These are phyloP conservation scores for Colossoma macropomum DNA, from an alignment of 2,113 vertebrate species.

Conservation along the genomic window DNA sequence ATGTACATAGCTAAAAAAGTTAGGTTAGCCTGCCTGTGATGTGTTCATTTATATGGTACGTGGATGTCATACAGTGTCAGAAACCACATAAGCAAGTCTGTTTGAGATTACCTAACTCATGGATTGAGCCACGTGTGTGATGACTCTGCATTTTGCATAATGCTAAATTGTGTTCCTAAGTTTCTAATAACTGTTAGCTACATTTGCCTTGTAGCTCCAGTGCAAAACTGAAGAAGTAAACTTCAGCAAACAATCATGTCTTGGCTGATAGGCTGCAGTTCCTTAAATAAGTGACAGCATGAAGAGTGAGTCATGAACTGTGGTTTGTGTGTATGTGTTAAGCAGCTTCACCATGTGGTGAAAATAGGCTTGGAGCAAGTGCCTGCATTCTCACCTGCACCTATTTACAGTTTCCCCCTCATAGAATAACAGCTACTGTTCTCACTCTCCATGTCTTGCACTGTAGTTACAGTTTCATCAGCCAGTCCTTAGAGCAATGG, in stretches of 20 bases:
- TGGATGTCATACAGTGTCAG: too few species aligned
- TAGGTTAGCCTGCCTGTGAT: too few species aligned
- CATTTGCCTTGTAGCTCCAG: neutral
- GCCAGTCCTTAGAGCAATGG: neutral
- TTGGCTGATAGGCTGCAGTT: neutral
- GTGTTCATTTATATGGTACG: neutral
- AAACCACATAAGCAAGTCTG: too few species aligned
- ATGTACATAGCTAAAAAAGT: too few species aligned
- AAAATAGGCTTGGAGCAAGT: neutral
- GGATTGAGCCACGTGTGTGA: too few species aligned
- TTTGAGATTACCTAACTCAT: too few species aligned
- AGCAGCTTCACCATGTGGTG: neutral
- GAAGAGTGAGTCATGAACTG: neutral
- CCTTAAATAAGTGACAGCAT: neutral
- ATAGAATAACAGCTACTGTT: neutral
- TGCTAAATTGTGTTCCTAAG: too few species aligned
- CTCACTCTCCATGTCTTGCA: slow-evolving; percentile 5
- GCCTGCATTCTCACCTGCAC: neutral
- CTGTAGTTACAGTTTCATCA: slow-evolving; percentile 33
- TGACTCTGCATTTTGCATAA: too few species aligned
- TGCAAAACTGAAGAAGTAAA: neutral
- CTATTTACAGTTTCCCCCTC: neutral
- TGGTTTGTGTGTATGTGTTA: neutral
- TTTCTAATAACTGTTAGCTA: neutral
- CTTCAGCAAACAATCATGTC: too few species aligned